These are phyloP conservation scores for Eupithecia subumbrata DNA, from an alignment of 2,888 invertebrate genomes.

Conservation along the genomic window DNA sequence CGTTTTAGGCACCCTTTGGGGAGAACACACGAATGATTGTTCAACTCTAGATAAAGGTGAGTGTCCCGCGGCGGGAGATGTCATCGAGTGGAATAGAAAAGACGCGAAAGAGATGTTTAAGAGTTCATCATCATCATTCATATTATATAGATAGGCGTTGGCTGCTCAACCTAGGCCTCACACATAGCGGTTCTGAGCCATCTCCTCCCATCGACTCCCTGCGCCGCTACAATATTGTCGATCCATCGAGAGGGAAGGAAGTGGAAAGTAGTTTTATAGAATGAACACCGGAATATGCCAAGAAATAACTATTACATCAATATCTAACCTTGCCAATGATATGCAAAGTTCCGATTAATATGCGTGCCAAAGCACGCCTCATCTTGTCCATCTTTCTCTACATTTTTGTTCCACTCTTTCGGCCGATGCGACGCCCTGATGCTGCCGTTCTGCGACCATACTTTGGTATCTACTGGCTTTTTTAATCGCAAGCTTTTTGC, in stretches of 20 bases:
- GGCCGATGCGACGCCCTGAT: conserved; percentile 58
- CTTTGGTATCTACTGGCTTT: conserved; percentile 52
- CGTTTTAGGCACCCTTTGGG: background rate
- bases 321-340: conserved; percentile 76
- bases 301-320: background rate
- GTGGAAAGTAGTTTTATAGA: background rate
- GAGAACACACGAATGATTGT: background rate
- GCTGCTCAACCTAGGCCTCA: background rate
- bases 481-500: conserved; percentile 57
- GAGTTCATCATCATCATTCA: background rate
- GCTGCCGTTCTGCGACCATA: conserved; percentile 66
- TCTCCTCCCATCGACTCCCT: background rate
- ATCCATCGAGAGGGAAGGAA: background rate
- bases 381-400: conserved; percentile 55
- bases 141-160: too few species aligned
- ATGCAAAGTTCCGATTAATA: conserved; percentile 77
- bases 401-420: conserved; percentile 71
- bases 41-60: too few species aligned
- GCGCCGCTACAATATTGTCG: background rate
- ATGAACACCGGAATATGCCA: background rate
- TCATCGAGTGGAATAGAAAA: background rate
- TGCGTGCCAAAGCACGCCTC: conserved; percentile 71
- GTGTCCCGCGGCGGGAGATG: background rate
- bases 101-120: background rate
- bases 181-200: background rate